These are phyloP conservation scores for Rhagonycha lutea DNA, from an alignment of 2,888 invertebrate species.

Conservation along the genomic window DNA sequence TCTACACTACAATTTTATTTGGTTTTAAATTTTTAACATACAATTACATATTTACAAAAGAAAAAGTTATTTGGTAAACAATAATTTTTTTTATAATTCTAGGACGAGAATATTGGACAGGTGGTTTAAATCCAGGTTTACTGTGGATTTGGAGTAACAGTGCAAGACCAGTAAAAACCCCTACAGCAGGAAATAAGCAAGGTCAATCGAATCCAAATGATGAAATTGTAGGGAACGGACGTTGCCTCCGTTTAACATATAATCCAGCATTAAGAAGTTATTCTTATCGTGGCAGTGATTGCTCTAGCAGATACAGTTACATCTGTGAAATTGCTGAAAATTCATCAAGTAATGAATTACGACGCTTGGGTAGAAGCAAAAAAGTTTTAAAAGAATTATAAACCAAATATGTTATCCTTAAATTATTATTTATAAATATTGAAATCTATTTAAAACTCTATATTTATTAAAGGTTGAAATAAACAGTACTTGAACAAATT, in stretches of 20 bases:
- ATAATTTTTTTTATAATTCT: constrained; percentile 31
- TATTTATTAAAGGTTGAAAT: background rate
- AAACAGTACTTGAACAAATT: background rate
- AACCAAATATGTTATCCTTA: constrained; percentile 12
- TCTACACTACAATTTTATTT: background rate
- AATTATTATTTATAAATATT: background rate
- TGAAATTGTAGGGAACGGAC: constrained; percentile 65
- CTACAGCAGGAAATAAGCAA: constrained; percentile 45
- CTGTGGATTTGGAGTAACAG: constrained; percentile 88
- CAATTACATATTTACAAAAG: background rate
- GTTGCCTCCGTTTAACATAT: constrained; percentile 73
- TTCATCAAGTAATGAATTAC: constrained; percentile 65
- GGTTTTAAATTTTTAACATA: background rate
- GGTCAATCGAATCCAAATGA: constrained; percentile 54
- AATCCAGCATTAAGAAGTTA: constrained; percentile 66
- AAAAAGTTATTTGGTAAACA: background rate
- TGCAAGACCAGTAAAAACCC: constrained; percentile 69
- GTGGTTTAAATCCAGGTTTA: constrained; percentile 82
- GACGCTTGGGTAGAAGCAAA: constrained; percentile 46
- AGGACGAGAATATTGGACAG: constrained; percentile 81
- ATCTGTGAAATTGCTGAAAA: constrained; percentile 72
- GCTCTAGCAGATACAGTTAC: constrained; percentile 68
- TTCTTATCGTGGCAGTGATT: constrained; percentile 74
- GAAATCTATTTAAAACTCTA: background rate
- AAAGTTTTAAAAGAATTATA: constrained; percentile 20